A percentile compares a stretch with the other conserved stretches of the same genome.
These are phyloP conservation scores for Taurulus bubalis DNA, from an alignment of 2,113 vertebrate species.

Conservation along the genomic window DNA sequence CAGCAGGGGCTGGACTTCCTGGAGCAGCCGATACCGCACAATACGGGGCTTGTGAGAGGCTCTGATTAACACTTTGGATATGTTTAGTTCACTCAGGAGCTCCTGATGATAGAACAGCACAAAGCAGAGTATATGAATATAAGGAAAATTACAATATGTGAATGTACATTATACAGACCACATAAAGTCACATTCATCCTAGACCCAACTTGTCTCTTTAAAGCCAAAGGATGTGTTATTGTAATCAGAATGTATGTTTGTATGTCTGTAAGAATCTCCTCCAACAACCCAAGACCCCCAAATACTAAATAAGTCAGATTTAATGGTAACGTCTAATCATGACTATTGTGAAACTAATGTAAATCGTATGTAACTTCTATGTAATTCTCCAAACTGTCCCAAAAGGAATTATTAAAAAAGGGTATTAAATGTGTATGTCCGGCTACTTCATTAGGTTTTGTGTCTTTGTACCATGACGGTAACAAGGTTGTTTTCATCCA, in stretches of 20 bases:
- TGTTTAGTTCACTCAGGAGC: conserved; percentile 83
- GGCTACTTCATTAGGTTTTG: not conserved
- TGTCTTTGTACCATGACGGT: conserved; percentile 78
- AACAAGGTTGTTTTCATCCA: conserved; percentile 80
- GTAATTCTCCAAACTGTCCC: not conserved
- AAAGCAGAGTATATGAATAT: not conserved
- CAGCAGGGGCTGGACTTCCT: conserved; percentile 84
- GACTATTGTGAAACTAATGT: not conserved
- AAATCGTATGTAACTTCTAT: not conserved
- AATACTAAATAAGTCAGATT: not conserved
- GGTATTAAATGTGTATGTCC: not conserved
- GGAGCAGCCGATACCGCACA: conserved; percentile 82
- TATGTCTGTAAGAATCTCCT: not conserved
- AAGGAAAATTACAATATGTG: not conserved
- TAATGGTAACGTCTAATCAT: not conserved
- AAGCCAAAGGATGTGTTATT: not conserved
- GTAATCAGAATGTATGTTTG: not conserved
- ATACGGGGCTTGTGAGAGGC: conserved; percentile 80
- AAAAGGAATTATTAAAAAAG: not conserved
- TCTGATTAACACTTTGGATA: conserved; percentile 82
- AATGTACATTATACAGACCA: not conserved
- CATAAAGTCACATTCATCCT: not conserved
- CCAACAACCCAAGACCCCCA: not conserved
- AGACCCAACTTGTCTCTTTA: not conserved
- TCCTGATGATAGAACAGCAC: conserved; percentile 81